phyloP scores from a whole-genome alignment of 1,140 invertebrate species.

The Drosophila paulistorum region DNA sequence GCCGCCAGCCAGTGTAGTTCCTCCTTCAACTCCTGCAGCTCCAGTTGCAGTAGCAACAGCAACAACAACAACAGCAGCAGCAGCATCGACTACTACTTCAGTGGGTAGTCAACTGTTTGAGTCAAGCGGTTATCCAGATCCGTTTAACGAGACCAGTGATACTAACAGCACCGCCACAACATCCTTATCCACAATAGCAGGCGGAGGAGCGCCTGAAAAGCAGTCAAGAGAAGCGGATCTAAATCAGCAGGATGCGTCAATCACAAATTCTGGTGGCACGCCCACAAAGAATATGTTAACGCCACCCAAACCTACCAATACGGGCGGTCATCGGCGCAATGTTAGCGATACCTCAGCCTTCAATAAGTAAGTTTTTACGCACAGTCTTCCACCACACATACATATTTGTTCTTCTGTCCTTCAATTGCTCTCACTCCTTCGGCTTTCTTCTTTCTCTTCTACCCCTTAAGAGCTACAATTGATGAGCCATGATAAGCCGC shows the following conservation, averaged over 20 bases:
- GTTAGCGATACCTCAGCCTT: constrained; percentile 94
- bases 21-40: constrained; percentile 52
- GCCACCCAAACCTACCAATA: constrained; percentile 63
- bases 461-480: constrained; percentile 54
- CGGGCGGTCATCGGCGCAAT: constrained; percentile 88
- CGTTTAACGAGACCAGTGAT: constrained; percentile 84
- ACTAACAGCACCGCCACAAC: constrained; percentile 24
- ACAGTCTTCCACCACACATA: constrained; percentile 39
- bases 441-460: constrained; percentile 18
- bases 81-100: constrained; percentile 53
- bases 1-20: constrained; percentile 59
- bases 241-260: constrained; percentile 28
- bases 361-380: constrained; percentile 87
- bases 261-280: constrained; percentile 32
- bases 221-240: constrained; percentile 7
- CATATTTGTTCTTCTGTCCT: constrained; percentile 47
- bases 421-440: constrained; percentile 29
- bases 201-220: constrained; percentile 10
- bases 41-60: constrained; percentile 54
- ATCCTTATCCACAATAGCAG: constrained; percentile 12
- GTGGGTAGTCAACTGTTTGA: constrained; percentile 82
- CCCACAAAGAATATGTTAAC: constrained; percentile 83
- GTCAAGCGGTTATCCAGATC: constrained; percentile 85
- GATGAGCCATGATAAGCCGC: constrained; percentile 43
- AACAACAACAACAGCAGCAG: constrained; percentile 56